Evolutionary conservation across 2,113 vertebrate species (phyloP).

Genomic region (Notiomystis cincta): DNA sequence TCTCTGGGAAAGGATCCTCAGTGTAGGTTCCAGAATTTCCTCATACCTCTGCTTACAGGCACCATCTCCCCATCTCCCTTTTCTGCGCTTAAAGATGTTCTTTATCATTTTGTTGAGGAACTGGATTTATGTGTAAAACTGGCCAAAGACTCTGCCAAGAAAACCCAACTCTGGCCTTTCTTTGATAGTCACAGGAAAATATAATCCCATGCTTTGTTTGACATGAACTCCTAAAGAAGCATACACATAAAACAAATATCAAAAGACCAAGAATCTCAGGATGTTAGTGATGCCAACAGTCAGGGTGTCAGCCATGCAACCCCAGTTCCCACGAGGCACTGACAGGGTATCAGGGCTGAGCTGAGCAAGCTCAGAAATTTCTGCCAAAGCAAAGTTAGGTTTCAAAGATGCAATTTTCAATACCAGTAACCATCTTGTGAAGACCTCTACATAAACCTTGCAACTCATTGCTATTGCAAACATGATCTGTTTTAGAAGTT

Average conservation of each 20-base stretch:
- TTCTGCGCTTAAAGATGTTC: background rate
- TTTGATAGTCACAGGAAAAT: background rate
- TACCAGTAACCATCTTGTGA: background rate
- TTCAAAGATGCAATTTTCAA: background rate
- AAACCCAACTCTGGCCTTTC: background rate
- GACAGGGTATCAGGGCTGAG: background rate
- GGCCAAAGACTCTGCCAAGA: background rate
- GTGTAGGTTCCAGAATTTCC: background rate
- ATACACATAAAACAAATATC: background rate
- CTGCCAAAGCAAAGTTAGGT: background rate
- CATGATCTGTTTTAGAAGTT: background rate
- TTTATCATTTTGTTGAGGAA: background rate
- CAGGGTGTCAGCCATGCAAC: background rate
- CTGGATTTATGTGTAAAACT: background rate
- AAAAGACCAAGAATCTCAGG: background rate
- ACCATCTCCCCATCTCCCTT: background rate
- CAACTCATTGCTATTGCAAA: background rate
- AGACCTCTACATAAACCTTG: background rate
- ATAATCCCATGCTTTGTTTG: background rate
- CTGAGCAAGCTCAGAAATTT: background rate
- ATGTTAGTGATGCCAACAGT: fast-evolving
- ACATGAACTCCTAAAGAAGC: background rate
- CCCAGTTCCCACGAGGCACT: fast-evolving
- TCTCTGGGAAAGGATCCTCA: background rate
- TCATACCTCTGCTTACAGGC: background rate